These are phyloP conservation scores for Lathamus discolor DNA, from an alignment of 2,113 vertebrate species.

Conservation along the genomic window DNA sequence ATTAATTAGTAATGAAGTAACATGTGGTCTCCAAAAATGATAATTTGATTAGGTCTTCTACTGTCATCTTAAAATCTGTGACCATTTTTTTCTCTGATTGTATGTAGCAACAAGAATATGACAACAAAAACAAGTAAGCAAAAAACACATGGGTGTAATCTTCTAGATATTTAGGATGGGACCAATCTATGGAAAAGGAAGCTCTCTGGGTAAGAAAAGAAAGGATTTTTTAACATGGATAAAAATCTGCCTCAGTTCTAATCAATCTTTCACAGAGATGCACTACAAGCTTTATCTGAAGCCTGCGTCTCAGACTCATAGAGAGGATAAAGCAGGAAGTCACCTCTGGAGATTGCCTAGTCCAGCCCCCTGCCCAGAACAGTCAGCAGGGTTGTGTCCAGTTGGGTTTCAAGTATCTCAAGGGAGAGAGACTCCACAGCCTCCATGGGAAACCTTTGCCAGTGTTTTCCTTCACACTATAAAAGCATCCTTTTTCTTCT, in stretches of 20 bases:
- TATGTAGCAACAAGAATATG: not conserved
- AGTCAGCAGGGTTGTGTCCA: not conserved
- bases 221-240: not conserved
- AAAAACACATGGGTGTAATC: not conserved
- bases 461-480: not conserved
- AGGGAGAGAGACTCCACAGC: not conserved
- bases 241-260: not conserved
- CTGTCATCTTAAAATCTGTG: not conserved
- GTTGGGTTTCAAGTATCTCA: not conserved
- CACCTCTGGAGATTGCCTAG: not conserved
- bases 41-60: not conserved
- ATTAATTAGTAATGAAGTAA: not conserved
- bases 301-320: not conserved
- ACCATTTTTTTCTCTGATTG: not conserved
- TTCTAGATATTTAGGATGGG: not conserved
- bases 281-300: not conserved
- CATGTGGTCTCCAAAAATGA: not conserved
- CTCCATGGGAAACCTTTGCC: not conserved
- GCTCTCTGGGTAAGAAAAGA: not conserved
- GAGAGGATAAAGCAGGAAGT: not conserved
- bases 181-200: not conserved
- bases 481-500: not conserved
- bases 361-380: accelerated
- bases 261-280: not conserved
- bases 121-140: not conserved